These are phyloP conservation scores for Guaruba guarouba DNA, from an alignment of 2,113 vertebrate species.

Conservation along the genomic window DNA sequence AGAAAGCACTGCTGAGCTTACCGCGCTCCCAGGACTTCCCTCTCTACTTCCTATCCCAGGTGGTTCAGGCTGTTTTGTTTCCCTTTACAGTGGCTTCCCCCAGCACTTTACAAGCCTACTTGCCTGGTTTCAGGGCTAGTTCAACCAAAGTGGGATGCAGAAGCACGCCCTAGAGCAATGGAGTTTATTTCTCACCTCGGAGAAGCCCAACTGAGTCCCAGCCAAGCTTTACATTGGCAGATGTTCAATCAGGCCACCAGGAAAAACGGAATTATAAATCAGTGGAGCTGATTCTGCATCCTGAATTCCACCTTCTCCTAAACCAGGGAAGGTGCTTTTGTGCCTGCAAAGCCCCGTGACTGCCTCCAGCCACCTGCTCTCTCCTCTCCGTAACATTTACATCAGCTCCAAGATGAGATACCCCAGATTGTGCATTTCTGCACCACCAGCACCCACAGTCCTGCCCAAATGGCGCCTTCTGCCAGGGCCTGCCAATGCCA, in stretches of 20 bases:
- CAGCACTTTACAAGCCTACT: background rate
- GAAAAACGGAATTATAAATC: background rate
- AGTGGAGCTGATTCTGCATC: background rate
- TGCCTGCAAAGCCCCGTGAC: background rate
- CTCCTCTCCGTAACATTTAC: background rate
- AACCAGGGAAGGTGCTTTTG: background rate
- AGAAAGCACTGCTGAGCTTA: background rate
- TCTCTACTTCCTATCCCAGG: background rate
- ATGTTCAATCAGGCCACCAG: background rate
- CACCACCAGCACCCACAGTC: rapidly evolving
- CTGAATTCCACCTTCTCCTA: background rate
- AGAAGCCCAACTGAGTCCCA: background rate
- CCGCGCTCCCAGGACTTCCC: background rate
- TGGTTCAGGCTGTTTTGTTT: background rate
- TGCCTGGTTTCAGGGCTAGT: background rate
- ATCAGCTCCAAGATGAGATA: background rate
- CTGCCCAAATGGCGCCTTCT: background rate
- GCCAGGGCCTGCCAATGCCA: background rate
- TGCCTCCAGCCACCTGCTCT: rapidly evolving
- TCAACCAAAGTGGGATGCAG: background rate
- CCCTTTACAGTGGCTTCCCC: background rate
- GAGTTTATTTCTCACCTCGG: background rate
- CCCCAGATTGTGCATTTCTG: rapidly evolving
- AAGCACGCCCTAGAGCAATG: background rate
- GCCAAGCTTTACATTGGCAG: background rate